Conservation (phyloP, 2,888 invertebrate genomes). For the Lissocephala sabroskyi region DNA sequence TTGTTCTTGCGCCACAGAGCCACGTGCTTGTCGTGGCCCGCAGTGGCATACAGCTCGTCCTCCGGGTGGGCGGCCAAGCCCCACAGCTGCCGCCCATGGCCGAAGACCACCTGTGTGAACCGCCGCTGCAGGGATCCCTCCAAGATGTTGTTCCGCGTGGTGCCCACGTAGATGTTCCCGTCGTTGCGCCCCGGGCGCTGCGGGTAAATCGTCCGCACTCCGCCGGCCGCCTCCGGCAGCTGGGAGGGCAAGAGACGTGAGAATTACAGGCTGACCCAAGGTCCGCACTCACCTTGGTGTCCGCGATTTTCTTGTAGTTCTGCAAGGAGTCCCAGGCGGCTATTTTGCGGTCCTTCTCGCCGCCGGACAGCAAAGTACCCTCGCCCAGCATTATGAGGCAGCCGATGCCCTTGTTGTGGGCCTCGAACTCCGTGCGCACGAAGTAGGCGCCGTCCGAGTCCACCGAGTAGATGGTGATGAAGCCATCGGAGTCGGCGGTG, state of each 20-base stretch:
- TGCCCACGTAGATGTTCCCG: slow-evolving; percentile 92
- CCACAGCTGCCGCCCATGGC: slow-evolving; percentile 90
- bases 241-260: too few relatives aligned
- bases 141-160: slow-evolving; percentile 89
- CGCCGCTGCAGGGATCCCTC: slow-evolving; percentile 92
- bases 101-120: slow-evolving; percentile 90
- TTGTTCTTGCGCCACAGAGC: slow-evolving; percentile 93
- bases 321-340: slow-evolving; percentile 94
- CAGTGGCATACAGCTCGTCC: slow-evolving; percentile 92
- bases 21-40: slow-evolving; percentile 92
- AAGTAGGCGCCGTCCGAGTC: slow-evolving; percentile 92
- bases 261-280: too few relatives aligned
- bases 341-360: slow-evolving; percentile 91
- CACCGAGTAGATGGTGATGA: slow-evolving; percentile 91
- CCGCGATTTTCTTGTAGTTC: slow-evolving; percentile 91
- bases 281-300: slow-evolving; percentile 81
- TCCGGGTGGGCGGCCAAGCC: slow-evolving; percentile 92
- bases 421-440: slow-evolving; percentile 90
- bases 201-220: slow-evolving; percentile 90
- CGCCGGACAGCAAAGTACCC: slow-evolving; percentile 91
- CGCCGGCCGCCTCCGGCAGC: slow-evolving; percentile 91
- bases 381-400: slow-evolving; percentile 91
- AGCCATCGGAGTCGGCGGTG: slow-evolving; percentile 92
- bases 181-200: slow-evolving; percentile 90
- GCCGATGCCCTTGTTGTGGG: slow-evolving; percentile 90